A percentile compares a stretch with the other conserved stretches of the same genome.
Conservation (phyloP, 2,797 vertebrate genomes). For the Periophthalmus magnuspinnatus region DNA sequence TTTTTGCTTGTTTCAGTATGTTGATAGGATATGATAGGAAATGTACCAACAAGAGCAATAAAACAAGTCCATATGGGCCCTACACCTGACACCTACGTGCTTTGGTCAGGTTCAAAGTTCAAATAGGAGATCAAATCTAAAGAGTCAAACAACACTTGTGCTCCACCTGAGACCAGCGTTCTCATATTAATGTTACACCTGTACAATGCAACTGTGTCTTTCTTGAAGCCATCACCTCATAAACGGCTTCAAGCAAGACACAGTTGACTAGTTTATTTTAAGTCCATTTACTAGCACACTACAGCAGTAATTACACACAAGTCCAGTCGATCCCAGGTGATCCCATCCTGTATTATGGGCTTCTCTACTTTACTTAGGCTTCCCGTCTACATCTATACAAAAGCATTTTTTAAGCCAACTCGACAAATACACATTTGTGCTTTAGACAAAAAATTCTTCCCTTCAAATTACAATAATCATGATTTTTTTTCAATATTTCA, state of each 20-base stretch:
- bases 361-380: too few relatives aligned
- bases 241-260: neutral
- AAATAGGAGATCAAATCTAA: constrained; percentile 10
- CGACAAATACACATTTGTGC: too few relatives aligned
- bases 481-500: too few relatives aligned
- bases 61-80: constrained; percentile 18
- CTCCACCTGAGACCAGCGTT: constrained; percentile 28
- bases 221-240: neutral
- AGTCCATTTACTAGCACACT: neutral
- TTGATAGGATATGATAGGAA: neutral
- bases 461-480: too few relatives aligned
- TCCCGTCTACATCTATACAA: too few relatives aligned
- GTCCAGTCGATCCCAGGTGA: too few relatives aligned
- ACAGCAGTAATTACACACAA: too few relatives aligned
- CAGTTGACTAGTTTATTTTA: neutral
- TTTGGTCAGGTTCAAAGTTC: constrained; percentile 29
- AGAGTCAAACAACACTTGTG: neutral
- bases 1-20: too few relatives aligned
- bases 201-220: neutral
- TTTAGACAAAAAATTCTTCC: too few relatives aligned
- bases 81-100: constrained; percentile 30
- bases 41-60: neutral
- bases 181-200: neutral
- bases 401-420: too few relatives aligned
- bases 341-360: too few relatives aligned